Base-by-base conservation (phyloP, 2,113 vertebrate species). In the Nyctibius bracteatus region DNA sequence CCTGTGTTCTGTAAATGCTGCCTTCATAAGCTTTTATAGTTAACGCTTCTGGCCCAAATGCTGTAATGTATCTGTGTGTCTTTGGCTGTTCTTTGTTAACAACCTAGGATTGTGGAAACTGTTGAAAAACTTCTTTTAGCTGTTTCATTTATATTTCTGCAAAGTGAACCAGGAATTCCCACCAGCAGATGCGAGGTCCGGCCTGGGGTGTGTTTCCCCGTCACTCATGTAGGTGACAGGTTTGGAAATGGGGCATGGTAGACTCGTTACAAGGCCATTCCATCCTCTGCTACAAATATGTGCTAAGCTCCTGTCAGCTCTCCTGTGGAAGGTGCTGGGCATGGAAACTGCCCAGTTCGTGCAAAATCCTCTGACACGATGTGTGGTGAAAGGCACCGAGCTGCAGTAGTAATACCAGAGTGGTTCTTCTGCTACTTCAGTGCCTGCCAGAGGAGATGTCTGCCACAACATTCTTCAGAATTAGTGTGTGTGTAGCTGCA, bases 171-270 rank as follows among this genome's bases (percentile, higher is more conserved):
- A 59, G 17, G 10, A 16, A 73, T 20, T 68, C 37, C 44, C 39
- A 55, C 6, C 8, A 4, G 33, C n/a, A 66, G 28, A 5, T 27
- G 37, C 4, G 4, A 54, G 43, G 13, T 52, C 44, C 31, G 62
- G 55, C 24, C 9, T 3, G 0, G n/a, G 8, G 4, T 24, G 5
- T 28, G 25, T 8, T 77, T 86, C 67, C 13, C 35, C 0, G 0
- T 5, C 10, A 61, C 16, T n/a, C 20, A 0, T 4, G 0, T 5
- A 63, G 39, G 28, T n/a, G 35, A 37, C 47, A 7, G 1, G 0
- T 59, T 89, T 82, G 59, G 58, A 71, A 66, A 14, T 0, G 0
- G 54, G 17, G 14, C 23, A 17, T 2, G 0, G 14, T n/a, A 24
- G 10, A 28, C 24, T 70, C 12, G 0, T 22, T 25, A 58, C 5